These are phyloP conservation scores for Orycteropus afer DNA, from an alignment of 2,113 vertebrate genomes.

Conservation along the genomic window DNA sequence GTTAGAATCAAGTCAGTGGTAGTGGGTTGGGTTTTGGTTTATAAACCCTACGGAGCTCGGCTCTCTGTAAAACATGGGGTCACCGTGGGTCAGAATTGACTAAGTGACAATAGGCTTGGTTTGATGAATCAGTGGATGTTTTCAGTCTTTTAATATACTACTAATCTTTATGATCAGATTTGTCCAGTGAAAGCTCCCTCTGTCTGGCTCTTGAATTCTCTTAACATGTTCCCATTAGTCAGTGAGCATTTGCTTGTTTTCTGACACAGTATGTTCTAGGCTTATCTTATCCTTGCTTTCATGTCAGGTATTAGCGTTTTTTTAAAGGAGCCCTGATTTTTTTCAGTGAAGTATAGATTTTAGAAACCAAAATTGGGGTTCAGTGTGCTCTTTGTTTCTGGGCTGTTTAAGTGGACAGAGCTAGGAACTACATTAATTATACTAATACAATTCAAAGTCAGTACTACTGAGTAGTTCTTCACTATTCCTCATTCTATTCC, in stretches of 20 bases:
- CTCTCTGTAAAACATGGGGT: too few species aligned
- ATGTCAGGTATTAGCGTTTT: not conserved
- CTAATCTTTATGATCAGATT: not conserved
- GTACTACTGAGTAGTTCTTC: not conserved
- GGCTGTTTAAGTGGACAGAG: not conserved
- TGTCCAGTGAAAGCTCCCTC: not conserved
- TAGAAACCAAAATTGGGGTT: not conserved
- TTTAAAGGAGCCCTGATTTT: not conserved
- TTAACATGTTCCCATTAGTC: not conserved
- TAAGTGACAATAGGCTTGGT: too few species aligned
- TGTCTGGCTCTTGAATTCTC: not conserved
- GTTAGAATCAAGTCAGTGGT: too few species aligned
- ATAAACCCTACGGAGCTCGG: not conserved
- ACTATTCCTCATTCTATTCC: not conserved
- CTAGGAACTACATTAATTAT: not conserved
- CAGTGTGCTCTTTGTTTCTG: not conserved
- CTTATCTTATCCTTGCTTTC: not conserved
- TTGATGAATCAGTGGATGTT: not conserved
- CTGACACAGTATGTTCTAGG: not conserved
- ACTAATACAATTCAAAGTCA: not conserved
- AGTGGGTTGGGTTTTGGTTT: too few species aligned
- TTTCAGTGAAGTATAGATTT: not conserved
- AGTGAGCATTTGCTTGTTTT: constrained; percentile 18
- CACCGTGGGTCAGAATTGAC: too few species aligned
- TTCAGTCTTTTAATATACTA: not conserved